Evolutionary conservation across 2,888 invertebrate species (phyloP).

Genomic region (Meiosimyza decipiens): DNA sequence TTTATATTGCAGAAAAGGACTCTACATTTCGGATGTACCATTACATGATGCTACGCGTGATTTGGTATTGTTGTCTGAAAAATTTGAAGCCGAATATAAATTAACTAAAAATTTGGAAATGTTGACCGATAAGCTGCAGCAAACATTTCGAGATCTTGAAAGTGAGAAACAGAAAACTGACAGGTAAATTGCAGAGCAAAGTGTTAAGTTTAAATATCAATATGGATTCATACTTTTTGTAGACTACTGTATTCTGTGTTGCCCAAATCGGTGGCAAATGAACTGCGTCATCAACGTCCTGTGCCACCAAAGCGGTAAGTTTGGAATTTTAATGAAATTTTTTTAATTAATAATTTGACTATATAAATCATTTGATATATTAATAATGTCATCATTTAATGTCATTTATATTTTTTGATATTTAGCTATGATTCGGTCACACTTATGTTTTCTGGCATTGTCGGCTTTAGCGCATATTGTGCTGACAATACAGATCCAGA

Average conservation of each 20-base stretch:
- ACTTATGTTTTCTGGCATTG: constrained; percentile 92
- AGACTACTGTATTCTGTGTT: constrained; percentile 94
- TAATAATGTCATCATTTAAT: background rate
- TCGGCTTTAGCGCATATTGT: constrained; percentile 92
- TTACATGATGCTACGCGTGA: constrained; percentile 96
- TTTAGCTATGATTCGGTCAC: constrained; percentile 89
- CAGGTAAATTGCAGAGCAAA: constrained; percentile 70
- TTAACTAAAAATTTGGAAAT: constrained; percentile 93
- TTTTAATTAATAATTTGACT: too few species aligned
- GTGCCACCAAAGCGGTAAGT: constrained; percentile 86
- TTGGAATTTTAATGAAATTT: background rate
- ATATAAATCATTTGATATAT: too few species aligned
- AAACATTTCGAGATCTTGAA: constrained; percentile 92
- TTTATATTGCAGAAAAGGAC: constrained; percentile 76
- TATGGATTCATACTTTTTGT: constrained; percentile 51
- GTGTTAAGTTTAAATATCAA: constrained; percentile 36
- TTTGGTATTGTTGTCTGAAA: constrained; percentile 94
- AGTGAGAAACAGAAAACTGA: constrained; percentile 96
- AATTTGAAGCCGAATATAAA: constrained; percentile 97
- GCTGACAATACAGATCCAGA: constrained; percentile 89
- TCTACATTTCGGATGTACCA: constrained; percentile 94
- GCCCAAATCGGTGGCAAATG: constrained; percentile 94
- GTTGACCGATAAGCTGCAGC: constrained; percentile 93
- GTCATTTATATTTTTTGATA: background rate
- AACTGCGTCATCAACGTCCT: constrained; percentile 89